Percentiles rank a stretch among this genome's conserved stretches.
phyloP scores from a whole-genome alignment of 2,888 invertebrate species.

The Cephus spinipes region DNA sequence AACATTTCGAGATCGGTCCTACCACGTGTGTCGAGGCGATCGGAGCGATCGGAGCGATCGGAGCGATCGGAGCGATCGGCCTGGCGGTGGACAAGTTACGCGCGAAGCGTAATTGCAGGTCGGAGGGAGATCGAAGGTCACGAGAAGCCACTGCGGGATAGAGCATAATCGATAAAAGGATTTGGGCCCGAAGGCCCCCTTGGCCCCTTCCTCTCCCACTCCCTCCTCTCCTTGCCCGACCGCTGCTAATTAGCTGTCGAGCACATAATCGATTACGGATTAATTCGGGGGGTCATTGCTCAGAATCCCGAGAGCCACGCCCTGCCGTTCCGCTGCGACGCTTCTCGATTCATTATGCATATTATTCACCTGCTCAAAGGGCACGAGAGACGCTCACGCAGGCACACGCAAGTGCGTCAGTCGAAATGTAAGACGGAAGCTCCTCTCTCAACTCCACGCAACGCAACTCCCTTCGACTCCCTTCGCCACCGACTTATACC shows the following conservation, averaged over 20 bases:
- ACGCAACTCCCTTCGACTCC: conserved; percentile 41
- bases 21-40: too few species aligned
- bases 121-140: too few species aligned
- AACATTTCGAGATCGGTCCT: neutral
- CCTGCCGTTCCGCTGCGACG: conserved; percentile 30
- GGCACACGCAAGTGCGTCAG: conserved; percentile 16
- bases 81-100: too few species aligned
- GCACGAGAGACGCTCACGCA: conserved; percentile 12
- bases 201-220: neutral
- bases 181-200: neutral
- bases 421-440: conserved; percentile 28
- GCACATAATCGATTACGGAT: conserved; percentile 8
- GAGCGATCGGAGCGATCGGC: too few species aligned
- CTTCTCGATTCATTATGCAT: conserved; percentile 46
- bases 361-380: conserved; percentile 45
- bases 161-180: too few species aligned
- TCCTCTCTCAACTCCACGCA: conserved; percentile 16
- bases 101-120: too few species aligned
- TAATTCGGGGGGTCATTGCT: conserved; percentile 5
- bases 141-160: too few species aligned
- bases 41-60: too few species aligned
- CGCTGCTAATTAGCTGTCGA: conserved; percentile 1
- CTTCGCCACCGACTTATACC: conserved; percentile 43
- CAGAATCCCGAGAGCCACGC: conserved; percentile 26
- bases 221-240: conserved; percentile 6